Conservation (phyloP, 1,140 invertebrate genomes). For the Dufourea novaeangliae region DNA sequence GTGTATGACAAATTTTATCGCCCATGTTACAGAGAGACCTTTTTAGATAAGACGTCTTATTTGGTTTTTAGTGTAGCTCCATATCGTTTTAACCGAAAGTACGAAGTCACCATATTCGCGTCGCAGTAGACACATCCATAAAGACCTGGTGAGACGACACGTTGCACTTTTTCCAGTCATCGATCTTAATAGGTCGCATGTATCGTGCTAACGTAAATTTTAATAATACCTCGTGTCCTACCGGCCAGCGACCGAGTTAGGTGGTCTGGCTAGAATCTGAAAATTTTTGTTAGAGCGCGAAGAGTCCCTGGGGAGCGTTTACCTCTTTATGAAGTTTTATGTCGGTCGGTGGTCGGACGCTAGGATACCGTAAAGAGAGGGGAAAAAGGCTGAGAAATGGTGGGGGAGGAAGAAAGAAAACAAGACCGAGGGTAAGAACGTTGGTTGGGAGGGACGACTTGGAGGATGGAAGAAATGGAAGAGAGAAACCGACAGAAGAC, state of each 20-base stretch:
- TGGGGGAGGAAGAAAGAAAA: background rate
- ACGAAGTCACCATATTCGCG: no score
- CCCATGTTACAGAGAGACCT: no score
- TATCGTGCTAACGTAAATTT: conserved; percentile 55
- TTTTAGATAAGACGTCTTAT: no score
- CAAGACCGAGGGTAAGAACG: conserved; percentile 34
- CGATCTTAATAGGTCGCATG: conserved; percentile 54
- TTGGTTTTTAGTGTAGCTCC: no score
- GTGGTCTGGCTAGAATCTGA: conserved; percentile 50
- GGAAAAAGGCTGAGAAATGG: conserved; percentile 17
- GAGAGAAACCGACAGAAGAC: background rate
- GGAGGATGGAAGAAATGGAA: background rate
- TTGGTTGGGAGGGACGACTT: conserved; percentile 24
- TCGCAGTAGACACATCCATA: background rate
- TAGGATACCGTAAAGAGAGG: conserved; percentile 7
- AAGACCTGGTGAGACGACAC: background rate
- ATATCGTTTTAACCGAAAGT: no score
- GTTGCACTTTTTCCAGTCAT: conserved; percentile 9
- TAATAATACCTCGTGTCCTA: conserved; percentile 50
- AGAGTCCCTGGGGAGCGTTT: conserved; percentile 53
- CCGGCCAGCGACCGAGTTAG: conserved; percentile 21
- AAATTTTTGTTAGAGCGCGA: conserved; percentile 64
- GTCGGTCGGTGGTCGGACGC: conserved; percentile 47
- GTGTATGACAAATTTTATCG: no score
- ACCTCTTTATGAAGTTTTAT: conserved; percentile 69